Conservation (phyloP, 1,140 invertebrate species). For the Bilobella aurantiaca region DNA sequence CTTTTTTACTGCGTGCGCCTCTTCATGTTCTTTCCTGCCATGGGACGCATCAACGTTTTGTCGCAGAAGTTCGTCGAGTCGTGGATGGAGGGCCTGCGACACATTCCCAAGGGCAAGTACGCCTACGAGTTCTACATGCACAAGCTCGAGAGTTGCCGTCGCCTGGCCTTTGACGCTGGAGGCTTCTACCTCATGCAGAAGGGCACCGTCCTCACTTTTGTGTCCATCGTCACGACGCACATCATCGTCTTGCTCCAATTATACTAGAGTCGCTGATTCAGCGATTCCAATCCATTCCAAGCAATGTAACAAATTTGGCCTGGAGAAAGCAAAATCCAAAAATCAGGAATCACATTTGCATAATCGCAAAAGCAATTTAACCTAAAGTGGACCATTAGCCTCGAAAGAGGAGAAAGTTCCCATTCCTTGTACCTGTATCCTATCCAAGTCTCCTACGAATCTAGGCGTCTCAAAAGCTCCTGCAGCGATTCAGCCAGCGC, state of each 20-base stretch:
- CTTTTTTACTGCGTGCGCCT: constrained; percentile 29
- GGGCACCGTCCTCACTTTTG: constrained; percentile 33
- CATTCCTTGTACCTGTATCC: too few relatives aligned
- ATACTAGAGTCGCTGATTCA: constrained; percentile 6
- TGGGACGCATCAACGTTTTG: constrained; percentile 27
- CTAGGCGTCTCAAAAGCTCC: too few relatives aligned
- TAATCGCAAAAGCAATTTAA: too few relatives aligned
- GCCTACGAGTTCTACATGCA: constrained; percentile 34
- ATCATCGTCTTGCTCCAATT: constrained; percentile 33
- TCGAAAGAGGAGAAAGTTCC: too few relatives aligned
- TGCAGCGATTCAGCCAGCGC: too few relatives aligned
- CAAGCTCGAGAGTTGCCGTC: constrained; percentile 32
- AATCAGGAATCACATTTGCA: not conserved
- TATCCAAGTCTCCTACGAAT: too few relatives aligned
- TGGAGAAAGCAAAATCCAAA: not conserved
- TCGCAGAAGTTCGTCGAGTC: constrained; percentile 24
- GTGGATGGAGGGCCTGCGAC: constrained; percentile 29
- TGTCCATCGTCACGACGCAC: constrained; percentile 33
- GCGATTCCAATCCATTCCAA: not conserved
- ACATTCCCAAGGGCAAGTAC: constrained; percentile 30
- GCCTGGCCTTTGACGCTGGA: constrained; percentile 28
- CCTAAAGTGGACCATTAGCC: too few relatives aligned
- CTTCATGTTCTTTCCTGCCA: constrained; percentile 32
- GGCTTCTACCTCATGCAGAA: constrained; percentile 33
- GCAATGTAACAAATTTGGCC: not conserved